Conservation (phyloP, 2,797 vertebrate genomes). For the Sciurus carolinensis region DNA sequence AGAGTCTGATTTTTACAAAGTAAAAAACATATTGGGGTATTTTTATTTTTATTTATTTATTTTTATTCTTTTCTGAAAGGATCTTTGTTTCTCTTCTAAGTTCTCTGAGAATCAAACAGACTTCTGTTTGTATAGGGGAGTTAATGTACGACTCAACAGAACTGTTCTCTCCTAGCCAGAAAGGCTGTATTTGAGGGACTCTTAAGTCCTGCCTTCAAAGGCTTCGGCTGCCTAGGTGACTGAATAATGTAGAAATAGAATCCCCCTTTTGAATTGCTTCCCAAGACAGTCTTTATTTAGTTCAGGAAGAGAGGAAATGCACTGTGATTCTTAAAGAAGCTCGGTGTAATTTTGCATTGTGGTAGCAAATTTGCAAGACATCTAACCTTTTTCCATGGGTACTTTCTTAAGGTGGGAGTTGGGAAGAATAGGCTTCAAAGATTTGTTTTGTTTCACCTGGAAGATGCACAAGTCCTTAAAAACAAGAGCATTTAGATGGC, state of each 20-base stretch:
- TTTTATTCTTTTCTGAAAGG: slow-evolving; percentile 15
- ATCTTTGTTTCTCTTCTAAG: slow-evolving; percentile 60
- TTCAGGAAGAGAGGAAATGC: slow-evolving; percentile 12
- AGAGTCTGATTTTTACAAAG: not conserved
- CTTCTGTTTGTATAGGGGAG: not conserved
- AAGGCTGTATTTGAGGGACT: slow-evolving; percentile 1
- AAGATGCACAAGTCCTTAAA: not conserved
- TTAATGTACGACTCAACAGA: not conserved
- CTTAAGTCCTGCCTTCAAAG: not conserved
- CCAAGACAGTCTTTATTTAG: slow-evolving; percentile 9
- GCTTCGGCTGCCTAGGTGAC: slow-evolving; percentile 71
- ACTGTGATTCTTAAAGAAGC: slow-evolving; percentile 65
- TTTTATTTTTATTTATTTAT: not conserved
- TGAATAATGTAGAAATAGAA: not conserved
- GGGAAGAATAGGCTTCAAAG: not conserved
- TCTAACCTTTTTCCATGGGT: not conserved
- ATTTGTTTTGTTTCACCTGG: not conserved
- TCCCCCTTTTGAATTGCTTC: not conserved
- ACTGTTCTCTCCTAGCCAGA: not conserved
- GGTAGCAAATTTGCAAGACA: not conserved
- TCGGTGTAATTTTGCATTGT: not conserved
- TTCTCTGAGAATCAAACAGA: slow-evolving; percentile 26
- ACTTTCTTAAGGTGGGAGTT: not conserved
- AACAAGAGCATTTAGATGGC: not conserved
- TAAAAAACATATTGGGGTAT: not conserved